Evolutionary conservation across 2,113 vertebrate genomes (phyloP).

Genomic region (Rostratula benghalensis): DNA sequence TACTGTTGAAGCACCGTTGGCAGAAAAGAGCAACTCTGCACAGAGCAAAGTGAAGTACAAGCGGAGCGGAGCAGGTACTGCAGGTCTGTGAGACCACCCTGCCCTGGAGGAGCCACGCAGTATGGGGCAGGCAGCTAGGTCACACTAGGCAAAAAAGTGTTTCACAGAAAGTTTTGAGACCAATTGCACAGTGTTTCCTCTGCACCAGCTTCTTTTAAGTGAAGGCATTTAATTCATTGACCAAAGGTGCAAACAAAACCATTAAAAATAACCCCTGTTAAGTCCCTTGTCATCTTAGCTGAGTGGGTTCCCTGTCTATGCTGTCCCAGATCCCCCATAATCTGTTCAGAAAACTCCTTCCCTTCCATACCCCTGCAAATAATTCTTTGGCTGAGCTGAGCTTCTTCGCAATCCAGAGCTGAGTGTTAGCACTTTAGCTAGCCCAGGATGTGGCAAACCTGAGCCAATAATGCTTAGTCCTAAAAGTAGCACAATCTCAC

Average conservation of each 20-base stretch:
- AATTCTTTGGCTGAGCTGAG: background rate
- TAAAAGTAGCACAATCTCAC: background rate
- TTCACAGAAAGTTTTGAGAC: background rate
- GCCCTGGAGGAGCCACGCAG: background rate
- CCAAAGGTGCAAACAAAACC: background rate
- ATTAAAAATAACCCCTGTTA: background rate
- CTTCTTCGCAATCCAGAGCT: background rate
- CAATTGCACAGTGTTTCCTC: background rate
- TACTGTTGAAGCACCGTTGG: background rate
- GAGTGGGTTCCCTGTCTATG: background rate
- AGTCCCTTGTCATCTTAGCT: background rate
- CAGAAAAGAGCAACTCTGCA: background rate
- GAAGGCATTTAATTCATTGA: background rate
- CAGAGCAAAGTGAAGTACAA: background rate
- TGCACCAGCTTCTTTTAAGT: background rate
- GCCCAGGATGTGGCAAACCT: background rate
- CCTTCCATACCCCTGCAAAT: background rate
- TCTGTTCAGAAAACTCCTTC: background rate
- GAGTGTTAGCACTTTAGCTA: background rate
- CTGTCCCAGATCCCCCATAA: background rate
- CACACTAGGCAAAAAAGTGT: background rate
- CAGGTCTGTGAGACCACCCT: background rate
- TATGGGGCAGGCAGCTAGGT: no score
- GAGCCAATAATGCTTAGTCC: background rate
- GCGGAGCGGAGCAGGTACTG: background rate